phyloP scores from a whole-genome alignment of 1,140 invertebrate species.

The Aporrectodea caliginosa region DNA sequence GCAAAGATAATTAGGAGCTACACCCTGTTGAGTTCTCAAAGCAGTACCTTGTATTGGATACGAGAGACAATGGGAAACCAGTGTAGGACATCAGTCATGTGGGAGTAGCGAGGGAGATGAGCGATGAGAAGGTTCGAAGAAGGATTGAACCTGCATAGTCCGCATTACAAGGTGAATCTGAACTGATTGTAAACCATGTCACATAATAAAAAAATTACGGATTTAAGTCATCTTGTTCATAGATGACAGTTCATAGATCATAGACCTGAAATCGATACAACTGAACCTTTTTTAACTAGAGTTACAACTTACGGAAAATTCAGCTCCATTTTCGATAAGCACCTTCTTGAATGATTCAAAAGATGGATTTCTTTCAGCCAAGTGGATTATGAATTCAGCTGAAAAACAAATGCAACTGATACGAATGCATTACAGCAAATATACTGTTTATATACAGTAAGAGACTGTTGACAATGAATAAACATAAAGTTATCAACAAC shows the following conservation, averaged over 20 bases:
- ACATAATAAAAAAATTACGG: not conserved
- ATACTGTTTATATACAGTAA: not conserved
- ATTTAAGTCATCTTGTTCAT: not conserved
- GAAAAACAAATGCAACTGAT: conserved; percentile 55
- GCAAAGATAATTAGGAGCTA: too few species aligned
- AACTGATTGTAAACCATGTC: not conserved
- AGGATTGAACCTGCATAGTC: not conserved
- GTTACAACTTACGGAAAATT: conserved; percentile 51
- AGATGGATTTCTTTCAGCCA: conserved; percentile 80
- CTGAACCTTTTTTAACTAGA: too few species aligned
- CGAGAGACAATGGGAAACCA: too few species aligned
- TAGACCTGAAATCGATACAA: not conserved
- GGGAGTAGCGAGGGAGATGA: too few species aligned
- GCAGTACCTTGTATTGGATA: too few species aligned
- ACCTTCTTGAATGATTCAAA: conserved; percentile 84
- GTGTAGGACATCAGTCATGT: too few species aligned
- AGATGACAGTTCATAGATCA: not conserved
- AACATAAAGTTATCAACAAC: not conserved
- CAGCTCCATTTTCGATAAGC: conserved; percentile 84
- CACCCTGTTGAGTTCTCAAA: too few species aligned
- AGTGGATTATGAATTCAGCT: conserved; percentile 94
- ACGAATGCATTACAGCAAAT: not conserved
- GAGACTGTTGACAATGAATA: not conserved
- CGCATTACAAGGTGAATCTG: not conserved
- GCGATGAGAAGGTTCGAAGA: not conserved